Evolutionary conservation across 2,797 vertebrate genomes (phyloP).

Genomic region (Euthynnus affinis): DNA sequence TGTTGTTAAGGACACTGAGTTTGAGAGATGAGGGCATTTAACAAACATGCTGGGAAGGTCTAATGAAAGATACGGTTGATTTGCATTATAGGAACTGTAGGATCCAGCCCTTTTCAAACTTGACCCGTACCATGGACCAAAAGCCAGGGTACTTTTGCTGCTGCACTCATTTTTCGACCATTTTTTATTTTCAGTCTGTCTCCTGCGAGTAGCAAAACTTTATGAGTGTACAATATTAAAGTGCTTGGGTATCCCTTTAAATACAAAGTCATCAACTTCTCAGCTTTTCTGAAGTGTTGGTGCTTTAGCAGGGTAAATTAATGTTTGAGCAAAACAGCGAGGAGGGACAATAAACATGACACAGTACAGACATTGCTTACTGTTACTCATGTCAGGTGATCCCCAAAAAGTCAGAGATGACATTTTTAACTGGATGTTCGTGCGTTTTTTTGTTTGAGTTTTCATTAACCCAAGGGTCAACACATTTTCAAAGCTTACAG

Average conservation of each 20-base stretch:
- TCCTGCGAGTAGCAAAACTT: not conserved
- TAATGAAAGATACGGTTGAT: no score
- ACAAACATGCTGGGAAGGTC: no score
- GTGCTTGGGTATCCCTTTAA: not conserved
- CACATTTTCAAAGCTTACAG: slow-evolving; percentile 10
- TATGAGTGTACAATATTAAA: not conserved
- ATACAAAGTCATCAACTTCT: not conserved
- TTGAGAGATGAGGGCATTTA: no score
- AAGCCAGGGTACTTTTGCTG: not conserved
- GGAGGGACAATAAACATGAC: not conserved
- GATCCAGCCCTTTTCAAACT: not conserved
- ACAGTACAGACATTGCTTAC: not conserved
- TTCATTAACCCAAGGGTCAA: slow-evolving; percentile 58
- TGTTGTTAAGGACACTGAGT: not conserved
- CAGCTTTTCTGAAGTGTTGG: rapidly evolving
- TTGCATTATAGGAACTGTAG: not conserved
- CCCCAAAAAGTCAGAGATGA: slow-evolving; percentile 22
- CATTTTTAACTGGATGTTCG: not conserved
- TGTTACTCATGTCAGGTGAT: not conserved
- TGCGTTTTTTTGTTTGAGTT: slow-evolving; percentile 15
- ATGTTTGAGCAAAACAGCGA: not conserved
- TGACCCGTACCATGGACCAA: not conserved
- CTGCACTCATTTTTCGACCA: not conserved
- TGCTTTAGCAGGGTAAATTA: not conserved
- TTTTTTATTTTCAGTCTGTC: not conserved